Base-by-base conservation (phyloP, 2,888 invertebrate genomes). In the Elgonia sp. region DNA sequence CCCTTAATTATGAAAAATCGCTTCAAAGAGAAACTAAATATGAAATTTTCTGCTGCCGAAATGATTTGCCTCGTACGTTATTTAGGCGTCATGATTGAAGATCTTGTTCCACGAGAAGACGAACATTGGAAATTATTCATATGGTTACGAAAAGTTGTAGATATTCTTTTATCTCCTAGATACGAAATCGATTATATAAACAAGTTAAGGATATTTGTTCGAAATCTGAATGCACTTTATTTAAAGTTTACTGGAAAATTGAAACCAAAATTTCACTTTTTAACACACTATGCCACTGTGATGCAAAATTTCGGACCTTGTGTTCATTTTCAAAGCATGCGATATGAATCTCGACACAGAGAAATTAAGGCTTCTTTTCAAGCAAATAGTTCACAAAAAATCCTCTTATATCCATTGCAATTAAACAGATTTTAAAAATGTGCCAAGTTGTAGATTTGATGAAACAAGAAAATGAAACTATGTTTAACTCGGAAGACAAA, bases 11-110 rank as follows among this genome's bases (percentile, higher is more conserved):
- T 60, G 16, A 46, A 69, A n/a, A n/a, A n/a, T n/a, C n/a, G n/a
- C n/a, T n/a, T n/a, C n/a, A n/a, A n/a, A n/a, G n/a, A n/a, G n/a
- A 37, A 50, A 84, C 50, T 60, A 37, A 79, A 67, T 46, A 82
- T 87, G 16, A 86, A 84, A 29, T 81, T 88, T 40, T 86, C 89
- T 67, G 89, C 89, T 62, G 70, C 89, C 21, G 89, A 90, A 87
- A 89, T 89, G 89, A 55, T 80, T 37, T 81, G 83, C 62, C 76
- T 89, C 9, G 79, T 89, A 6, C 40, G 80, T 7, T 84, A 89
- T 83, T 84, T 90, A 14, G 88, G 84, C 14, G 55, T 90, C 0
- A 90, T 89, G 21, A 81, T 89, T 60, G 89, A 87, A 21, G 85
- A 90, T 76, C 40, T 85, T 18, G 67, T 89, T 55, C 79, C 88